phyloP scores from a whole-genome alignment of 2,888 invertebrate species.

The Ormia ochracea region DNA sequence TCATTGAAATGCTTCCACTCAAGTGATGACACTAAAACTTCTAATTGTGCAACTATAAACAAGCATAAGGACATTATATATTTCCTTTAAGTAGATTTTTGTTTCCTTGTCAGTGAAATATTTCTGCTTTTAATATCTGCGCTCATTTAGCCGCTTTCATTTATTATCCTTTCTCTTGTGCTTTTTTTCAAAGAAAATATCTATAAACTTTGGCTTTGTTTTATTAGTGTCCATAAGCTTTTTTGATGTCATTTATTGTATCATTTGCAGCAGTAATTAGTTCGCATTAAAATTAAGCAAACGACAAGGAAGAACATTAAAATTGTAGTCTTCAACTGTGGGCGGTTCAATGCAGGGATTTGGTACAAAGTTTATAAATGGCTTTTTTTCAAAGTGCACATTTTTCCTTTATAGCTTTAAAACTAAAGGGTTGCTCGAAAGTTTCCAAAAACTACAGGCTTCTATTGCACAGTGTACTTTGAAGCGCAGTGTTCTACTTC shows the following conservation, averaged over 20 bases:
- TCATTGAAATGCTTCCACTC: too few species aligned
- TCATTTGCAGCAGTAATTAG: slow-evolving; percentile 40
- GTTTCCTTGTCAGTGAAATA: too few species aligned
- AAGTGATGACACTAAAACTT: too few species aligned
- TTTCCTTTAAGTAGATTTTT: too few species aligned
- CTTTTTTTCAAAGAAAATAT: not conserved
- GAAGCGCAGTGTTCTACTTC: too few species aligned
- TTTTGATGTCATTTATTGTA: slow-evolving; percentile 32
- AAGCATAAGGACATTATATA: too few species aligned
- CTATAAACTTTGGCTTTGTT: slow-evolving; percentile 16
- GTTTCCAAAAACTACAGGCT: too few species aligned
- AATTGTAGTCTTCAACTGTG: not conserved
- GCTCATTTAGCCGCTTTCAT: too few species aligned
- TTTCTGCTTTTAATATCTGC: too few species aligned
- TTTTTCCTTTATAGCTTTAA: not conserved
- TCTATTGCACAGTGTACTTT: too few species aligned
- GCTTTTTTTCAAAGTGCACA: not conserved
- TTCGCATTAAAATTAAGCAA: slow-evolving; percentile 9
- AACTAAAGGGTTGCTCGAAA: not conserved
- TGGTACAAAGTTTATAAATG: slow-evolving; percentile 1
- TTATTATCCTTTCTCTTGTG: not conserved
- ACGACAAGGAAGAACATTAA: not conserved
- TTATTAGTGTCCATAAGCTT: slow-evolving; percentile 15
- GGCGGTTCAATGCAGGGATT: not conserved
- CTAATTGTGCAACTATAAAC: too few species aligned